phyloP scores from a whole-genome alignment of 2,888 invertebrate genomes.

The Cerceris ruficornis region DNA sequence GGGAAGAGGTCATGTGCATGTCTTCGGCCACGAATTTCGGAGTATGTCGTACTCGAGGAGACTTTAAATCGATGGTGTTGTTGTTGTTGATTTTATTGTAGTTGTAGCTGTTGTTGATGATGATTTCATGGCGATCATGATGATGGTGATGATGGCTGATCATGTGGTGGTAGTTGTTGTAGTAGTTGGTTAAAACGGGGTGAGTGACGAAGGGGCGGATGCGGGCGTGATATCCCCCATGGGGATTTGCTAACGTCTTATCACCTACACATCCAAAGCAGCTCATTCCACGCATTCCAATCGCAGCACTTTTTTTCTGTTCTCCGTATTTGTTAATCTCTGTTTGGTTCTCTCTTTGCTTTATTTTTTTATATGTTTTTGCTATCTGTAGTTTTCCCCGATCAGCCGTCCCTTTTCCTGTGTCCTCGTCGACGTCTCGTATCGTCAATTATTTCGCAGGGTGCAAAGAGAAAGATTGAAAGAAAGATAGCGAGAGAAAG shows the following conservation, averaged over 20 bases:
- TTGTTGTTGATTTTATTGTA: conserved; percentile 50
- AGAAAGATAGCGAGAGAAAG: conserved; percentile 14
- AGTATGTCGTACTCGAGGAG: conserved; percentile 66
- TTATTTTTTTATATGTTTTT: background rate
- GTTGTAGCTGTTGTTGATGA: conserved; percentile 56
- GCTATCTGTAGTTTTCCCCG: conserved; percentile 12
- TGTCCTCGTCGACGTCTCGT: conserved; percentile 54
- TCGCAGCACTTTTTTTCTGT: conserved; percentile 54
- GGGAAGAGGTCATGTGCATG: conserved; percentile 56
- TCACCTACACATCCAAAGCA: conserved; percentile 83
- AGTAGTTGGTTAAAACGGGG: conserved; percentile 57
- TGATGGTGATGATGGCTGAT: conserved; percentile 47
- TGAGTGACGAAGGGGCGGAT: conserved; percentile 67
- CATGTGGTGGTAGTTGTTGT: conserved; percentile 49
- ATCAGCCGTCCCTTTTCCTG: conserved; percentile 18
- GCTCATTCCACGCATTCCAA: conserved; percentile 81
- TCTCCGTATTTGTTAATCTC: conserved; percentile 3
- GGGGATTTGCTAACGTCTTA: conserved; percentile 83
- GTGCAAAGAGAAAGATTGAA: conserved; percentile 61
- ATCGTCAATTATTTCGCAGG: conserved; percentile 47
- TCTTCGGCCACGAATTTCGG: conserved; percentile 53
- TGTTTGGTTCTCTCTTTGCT: conserved; percentile 2
- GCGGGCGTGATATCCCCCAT: conserved; percentile 72
- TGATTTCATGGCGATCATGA: conserved; percentile 18
- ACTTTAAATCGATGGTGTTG: conserved; percentile 57